phyloP scores from a whole-genome alignment of 2,113 vertebrate genomes.

The Pungitius pungitius region DNA sequence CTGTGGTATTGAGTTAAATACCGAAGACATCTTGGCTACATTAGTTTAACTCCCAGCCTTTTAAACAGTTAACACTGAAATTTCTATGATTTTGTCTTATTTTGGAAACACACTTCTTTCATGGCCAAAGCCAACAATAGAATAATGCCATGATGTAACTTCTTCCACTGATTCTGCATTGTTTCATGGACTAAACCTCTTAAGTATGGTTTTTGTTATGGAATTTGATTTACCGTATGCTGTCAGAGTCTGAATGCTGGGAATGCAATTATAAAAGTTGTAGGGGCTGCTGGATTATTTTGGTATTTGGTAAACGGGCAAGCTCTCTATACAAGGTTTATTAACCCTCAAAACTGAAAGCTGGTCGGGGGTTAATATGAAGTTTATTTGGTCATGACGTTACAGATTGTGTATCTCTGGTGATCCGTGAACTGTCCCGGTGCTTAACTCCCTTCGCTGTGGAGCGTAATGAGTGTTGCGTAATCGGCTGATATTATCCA shows the following conservation, averaged over 20 bases:
- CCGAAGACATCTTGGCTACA: conserved; percentile 5
- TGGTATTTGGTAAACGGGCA: neutral
- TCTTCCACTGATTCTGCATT: neutral
- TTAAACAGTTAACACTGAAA: neutral
- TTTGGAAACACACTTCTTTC: neutral
- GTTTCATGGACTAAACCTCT: neutral
- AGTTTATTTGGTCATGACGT: neutral
- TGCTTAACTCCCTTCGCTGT: conserved; percentile 30
- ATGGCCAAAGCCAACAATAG: neutral
- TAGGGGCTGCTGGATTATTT: neutral
- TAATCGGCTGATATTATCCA: conserved; percentile 26
- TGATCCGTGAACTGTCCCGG: conserved; percentile 29
- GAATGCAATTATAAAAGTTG: neutral
- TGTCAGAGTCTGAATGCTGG: neutral
- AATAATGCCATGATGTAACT: neutral
- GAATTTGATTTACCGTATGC: neutral
- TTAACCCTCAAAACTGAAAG: neutral
- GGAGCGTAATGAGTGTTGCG: conserved; percentile 18
- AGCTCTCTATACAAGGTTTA: neutral
- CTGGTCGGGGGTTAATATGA: neutral
- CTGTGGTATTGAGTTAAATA: neutral
- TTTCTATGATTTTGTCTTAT: neutral
- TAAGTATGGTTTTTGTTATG: neutral
- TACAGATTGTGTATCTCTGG: neutral
- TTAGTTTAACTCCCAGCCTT: neutral